Conservation (phyloP, 2,797 vertebrate genomes). For the Staurois parvus region DNA sequence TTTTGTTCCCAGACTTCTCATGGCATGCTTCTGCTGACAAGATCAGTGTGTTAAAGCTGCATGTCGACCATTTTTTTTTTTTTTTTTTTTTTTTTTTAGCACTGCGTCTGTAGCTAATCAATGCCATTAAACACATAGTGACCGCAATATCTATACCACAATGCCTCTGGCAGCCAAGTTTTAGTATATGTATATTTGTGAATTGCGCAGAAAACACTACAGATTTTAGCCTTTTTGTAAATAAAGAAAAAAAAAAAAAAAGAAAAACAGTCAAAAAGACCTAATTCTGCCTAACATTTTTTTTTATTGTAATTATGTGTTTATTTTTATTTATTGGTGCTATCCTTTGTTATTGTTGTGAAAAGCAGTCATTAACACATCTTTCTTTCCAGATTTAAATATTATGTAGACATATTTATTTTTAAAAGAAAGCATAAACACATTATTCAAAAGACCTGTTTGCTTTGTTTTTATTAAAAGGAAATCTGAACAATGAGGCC, state of each 20-base stretch:
- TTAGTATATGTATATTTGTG: slow-evolving; percentile 80
- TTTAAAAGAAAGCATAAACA: slow-evolving; percentile 93
- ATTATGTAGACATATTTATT: slow-evolving; percentile 99
- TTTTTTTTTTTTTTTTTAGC: neutral
- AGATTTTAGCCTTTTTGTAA: slow-evolving; percentile 83
- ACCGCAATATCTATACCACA: slow-evolving; percentile 4
- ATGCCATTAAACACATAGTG: slow-evolving; percentile 20
- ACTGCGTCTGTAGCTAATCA: slow-evolving; percentile 21
- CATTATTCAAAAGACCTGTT: slow-evolving; percentile 88
- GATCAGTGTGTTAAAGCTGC: slow-evolving; percentile 23
- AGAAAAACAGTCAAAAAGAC: slow-evolving; percentile 63
- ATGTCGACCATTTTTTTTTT: slow-evolving; percentile 16
- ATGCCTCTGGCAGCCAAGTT: slow-evolving; percentile 12
- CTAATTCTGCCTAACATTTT: slow-evolving; percentile 84
- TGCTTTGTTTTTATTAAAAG: slow-evolving; percentile 50
- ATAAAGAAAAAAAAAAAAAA: slow-evolving; percentile 76
- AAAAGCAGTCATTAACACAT: slow-evolving; percentile 88
- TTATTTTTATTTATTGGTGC: slow-evolving; percentile 85
- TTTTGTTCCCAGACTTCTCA: neutral
- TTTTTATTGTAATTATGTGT: slow-evolving; percentile 84
- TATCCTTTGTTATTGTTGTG: slow-evolving; percentile 86
- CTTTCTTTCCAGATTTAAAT: slow-evolving; percentile 89
- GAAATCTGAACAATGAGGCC: too few relatives aligned
- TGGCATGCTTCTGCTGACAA: neutral
- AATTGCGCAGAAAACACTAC: slow-evolving; percentile 81